Conservation (phyloP, 2,797 vertebrate species). For the Spheniscus humboldti region DNA sequence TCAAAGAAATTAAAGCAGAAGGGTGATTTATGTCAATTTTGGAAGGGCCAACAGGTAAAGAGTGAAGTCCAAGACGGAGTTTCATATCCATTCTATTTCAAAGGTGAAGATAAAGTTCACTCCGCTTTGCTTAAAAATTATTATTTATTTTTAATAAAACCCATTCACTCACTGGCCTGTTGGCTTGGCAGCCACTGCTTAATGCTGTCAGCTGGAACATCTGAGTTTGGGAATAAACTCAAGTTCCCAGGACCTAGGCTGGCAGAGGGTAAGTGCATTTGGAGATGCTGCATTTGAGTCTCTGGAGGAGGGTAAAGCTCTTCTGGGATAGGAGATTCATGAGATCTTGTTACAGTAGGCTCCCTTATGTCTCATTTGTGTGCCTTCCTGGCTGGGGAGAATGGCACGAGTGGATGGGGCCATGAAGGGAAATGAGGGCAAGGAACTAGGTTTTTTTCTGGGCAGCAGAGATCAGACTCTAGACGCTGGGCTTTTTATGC, state of each 20-base stretch:
- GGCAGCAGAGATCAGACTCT: neutral
- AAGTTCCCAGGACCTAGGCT: conserved; percentile 69
- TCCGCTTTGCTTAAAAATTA: neutral
- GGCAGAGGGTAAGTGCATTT: conserved; percentile 59
- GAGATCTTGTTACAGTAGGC: neutral
- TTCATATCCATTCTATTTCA: neutral
- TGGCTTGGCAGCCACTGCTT: conserved; percentile 54
- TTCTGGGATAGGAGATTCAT: conserved; percentile 14
- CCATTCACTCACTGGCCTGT: conserved; percentile 1
- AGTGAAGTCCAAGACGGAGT: neutral
- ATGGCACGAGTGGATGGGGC: neutral
- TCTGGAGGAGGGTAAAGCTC: conserved; percentile 25
- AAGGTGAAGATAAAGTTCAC: neutral
- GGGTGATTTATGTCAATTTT: neutral
- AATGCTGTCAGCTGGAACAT: conserved; percentile 58
- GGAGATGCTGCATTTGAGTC: conserved; percentile 17
- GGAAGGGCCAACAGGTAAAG: neutral
- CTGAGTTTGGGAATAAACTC: conserved; percentile 61
- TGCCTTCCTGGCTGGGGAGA: neutral
- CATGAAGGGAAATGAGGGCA: neutral
- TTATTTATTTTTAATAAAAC: conserved; percentile 41
- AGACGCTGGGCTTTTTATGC: neutral
- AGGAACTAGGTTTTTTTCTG: neutral
- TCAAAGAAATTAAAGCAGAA: neutral
- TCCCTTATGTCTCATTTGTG: conserved; percentile 17